These are phyloP conservation scores for Hypotaenidia philippensis DNA, from an alignment of 2,797 vertebrate genomes.

Conservation along the genomic window DNA sequence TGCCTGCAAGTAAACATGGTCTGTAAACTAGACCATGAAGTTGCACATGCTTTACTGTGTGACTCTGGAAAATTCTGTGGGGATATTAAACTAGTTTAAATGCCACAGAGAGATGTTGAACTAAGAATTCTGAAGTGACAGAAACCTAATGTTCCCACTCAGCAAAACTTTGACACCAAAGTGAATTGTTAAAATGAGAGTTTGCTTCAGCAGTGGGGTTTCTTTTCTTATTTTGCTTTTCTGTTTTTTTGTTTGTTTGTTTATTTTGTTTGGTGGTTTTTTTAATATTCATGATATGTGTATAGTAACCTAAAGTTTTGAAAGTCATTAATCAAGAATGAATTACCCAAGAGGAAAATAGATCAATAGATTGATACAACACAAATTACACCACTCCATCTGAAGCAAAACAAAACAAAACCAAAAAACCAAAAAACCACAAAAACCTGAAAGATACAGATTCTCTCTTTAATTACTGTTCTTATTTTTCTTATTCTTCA, in stretches of 20 bases:
- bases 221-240: background rate
- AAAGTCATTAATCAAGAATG: background rate
- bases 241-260: background rate
- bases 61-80: background rate
- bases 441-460: background rate
- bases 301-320: background rate
- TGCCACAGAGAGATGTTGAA: background rate
- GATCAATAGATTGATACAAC: background rate
- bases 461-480: background rate
- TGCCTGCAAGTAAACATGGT: slow-evolving; percentile 26
- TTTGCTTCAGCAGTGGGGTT: background rate
- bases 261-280: background rate
- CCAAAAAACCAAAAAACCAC: background rate
- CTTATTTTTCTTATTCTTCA: background rate
- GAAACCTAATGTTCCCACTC: slow-evolving; percentile 21
- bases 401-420: background rate
- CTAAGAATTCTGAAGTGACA: background rate
- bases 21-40: background rate
- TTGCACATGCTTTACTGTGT: background rate
- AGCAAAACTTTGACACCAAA: slow-evolving; percentile 2
- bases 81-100: background rate
- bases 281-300: background rate
- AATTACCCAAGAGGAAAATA: background rate
- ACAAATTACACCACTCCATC: background rate
- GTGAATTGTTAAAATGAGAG: background rate